These are phyloP conservation scores for Cervus canadensis DNA, from an alignment of 2,113 vertebrate species.

Conservation along the genomic window DNA sequence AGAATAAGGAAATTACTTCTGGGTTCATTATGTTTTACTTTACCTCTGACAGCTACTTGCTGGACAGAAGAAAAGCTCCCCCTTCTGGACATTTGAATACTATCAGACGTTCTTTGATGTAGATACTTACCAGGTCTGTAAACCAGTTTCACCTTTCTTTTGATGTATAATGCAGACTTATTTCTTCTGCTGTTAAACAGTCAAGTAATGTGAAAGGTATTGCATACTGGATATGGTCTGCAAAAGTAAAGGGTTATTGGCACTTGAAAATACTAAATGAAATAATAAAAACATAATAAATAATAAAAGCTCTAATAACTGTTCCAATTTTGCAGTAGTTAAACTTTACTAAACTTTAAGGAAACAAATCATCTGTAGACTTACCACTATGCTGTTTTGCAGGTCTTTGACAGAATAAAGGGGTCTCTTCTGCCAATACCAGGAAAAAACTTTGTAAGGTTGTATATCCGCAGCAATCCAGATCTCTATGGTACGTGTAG, in stretches of 20 bases:
- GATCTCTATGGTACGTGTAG: slow-evolving; percentile 92
- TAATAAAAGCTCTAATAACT: neutral
- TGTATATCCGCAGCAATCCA: slow-evolving; percentile 92
- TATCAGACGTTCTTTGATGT: slow-evolving; percentile 96
- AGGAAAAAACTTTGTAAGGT: slow-evolving; percentile 93
- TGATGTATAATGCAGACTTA: neutral
- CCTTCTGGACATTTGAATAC: slow-evolving; percentile 98
- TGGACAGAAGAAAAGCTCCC: slow-evolving; percentile 90
- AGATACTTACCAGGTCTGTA: slow-evolving; percentile 91
- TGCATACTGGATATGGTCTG: neutral
- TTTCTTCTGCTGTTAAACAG: neutral
- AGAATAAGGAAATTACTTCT: neutral
- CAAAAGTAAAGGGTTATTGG: neutral
- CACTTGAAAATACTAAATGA: neutral
- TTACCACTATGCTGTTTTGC: slow-evolving; percentile 22
- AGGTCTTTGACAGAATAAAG: slow-evolving; percentile 96
- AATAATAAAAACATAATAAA: neutral
- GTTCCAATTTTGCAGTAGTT: neutral
- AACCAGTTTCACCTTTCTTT: neutral
- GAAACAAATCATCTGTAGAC: neutral
- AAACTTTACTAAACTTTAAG: slow-evolving; percentile 16
- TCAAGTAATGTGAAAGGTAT: neutral
- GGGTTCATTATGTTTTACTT: neutral
- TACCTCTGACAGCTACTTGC: slow-evolving; percentile 86
- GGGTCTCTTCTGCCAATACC: slow-evolving; percentile 94